phyloP scores from a whole-genome alignment of 1,140 invertebrate species.

The Pseudomyrmex sp. region DNA sequence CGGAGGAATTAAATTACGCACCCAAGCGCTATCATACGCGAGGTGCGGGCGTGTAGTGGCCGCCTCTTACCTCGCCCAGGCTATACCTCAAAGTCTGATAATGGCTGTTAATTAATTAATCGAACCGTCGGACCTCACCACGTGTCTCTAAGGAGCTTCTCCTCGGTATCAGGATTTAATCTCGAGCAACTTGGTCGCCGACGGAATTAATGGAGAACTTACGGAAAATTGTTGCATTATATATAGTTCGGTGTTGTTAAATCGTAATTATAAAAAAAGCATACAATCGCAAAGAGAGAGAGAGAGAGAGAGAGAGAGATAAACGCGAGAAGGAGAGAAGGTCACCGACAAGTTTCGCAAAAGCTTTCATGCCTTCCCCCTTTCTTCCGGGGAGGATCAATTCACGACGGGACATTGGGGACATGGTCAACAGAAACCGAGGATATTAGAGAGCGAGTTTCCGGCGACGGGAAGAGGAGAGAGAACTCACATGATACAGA shows the following conservation, averaged over 20 bases:
- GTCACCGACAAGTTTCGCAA: not conserved
- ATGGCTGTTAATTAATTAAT: slow-evolving; percentile 60
- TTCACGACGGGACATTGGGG: too few relatives aligned
- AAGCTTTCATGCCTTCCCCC: not conserved
- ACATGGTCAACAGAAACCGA: not conserved
- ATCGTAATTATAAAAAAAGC: too few relatives aligned
- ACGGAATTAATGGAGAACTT: not conserved
- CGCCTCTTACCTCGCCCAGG: not conserved
- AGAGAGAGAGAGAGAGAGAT: too few relatives aligned
- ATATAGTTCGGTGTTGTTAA: not conserved
- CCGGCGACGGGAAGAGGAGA: not conserved
- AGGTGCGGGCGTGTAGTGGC: not conserved
- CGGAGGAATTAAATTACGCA: slow-evolving; percentile 55
- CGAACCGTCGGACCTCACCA: not conserved
- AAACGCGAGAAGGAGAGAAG: too few relatives aligned
- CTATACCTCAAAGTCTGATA: not conserved
- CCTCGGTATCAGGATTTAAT: not conserved
- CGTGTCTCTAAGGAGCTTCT: not conserved
- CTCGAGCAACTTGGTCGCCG: not conserved
- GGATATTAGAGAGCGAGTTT: slow-evolving; percentile 41
- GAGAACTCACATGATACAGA: slow-evolving; percentile 32
- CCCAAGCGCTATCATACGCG: slow-evolving; percentile 3
- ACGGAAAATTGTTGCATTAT: not conserved
- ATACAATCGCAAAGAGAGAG: too few relatives aligned
- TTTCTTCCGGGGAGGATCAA: too few relatives aligned